These are phyloP conservation scores for Anolis apletophallus DNA, from an alignment of 2,797 vertebrate species.

Conservation along the genomic window DNA sequence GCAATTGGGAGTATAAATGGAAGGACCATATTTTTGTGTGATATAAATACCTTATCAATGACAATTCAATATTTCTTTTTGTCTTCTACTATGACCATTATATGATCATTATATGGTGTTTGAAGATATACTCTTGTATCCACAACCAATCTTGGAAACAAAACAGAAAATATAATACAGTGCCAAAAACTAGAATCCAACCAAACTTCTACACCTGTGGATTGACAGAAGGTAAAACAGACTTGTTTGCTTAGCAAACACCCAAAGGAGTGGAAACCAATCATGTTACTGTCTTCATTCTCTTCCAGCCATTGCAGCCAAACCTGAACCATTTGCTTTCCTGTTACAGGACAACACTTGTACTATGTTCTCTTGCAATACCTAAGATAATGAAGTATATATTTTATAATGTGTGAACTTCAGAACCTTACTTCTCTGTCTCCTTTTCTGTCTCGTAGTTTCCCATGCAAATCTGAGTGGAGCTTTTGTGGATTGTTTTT, in stretches of 20 bases:
- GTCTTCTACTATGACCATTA: constrained; percentile 19
- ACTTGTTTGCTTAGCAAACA: background rate
- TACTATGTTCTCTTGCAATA: background rate
- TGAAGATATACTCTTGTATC: background rate
- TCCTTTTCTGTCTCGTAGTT: background rate
- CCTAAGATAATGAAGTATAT: background rate
- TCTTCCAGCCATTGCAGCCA: background rate
- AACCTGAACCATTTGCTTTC: background rate
- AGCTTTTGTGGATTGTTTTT: background rate
- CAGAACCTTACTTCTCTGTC: background rate
- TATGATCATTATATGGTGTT: constrained; percentile 1
- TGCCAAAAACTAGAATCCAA: background rate
- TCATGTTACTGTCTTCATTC: background rate
- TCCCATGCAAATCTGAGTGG: background rate
- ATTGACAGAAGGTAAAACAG: background rate
- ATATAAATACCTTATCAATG: constrained; percentile 37
- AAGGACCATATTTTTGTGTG: constrained; percentile 49
- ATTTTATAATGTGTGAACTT: constrained; percentile 13
- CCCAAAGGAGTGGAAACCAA: background rate
- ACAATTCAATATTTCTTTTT: constrained; percentile 26
- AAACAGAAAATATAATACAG: background rate
- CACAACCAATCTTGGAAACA: background rate
- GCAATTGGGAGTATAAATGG: constrained; percentile 40
- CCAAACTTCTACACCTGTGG: background rate
- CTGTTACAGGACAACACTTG: background rate